A percentile compares a stretch with the other conserved stretches of the same genome.
These are phyloP conservation scores for Parnassius mnemosyne DNA, from an alignment of 2,888 invertebrate species.

Conservation along the genomic window DNA sequence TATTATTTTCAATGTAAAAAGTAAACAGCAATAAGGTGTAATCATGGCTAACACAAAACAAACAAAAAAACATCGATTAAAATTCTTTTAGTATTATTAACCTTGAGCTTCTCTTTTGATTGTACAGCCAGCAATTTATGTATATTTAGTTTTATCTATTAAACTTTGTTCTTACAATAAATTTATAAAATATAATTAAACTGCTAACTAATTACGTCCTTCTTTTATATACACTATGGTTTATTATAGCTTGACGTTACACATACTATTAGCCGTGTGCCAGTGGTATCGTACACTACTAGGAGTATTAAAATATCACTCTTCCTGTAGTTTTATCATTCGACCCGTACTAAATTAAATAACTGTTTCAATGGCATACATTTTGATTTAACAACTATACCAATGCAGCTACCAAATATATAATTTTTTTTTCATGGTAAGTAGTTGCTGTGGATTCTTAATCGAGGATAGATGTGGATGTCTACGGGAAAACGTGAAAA, in stretches of 20 bases:
- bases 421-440: too few relatives aligned
- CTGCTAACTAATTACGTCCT: background rate
- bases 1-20: too few relatives aligned
- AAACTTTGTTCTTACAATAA: background rate
- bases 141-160: conserved; percentile 5
- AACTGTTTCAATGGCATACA: conserved; percentile 15
- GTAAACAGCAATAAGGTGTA: too few relatives aligned
- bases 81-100: too few relatives aligned
- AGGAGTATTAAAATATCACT: conserved; percentile 19
- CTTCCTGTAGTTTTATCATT: conserved; percentile 27
- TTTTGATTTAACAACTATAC: conserved; percentile 4
- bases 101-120: too few relatives aligned
- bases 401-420: too few relatives aligned
- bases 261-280: background rate
- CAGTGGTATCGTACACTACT: background rate
- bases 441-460: too few relatives aligned
- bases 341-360: conserved; percentile 19
- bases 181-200: background rate
- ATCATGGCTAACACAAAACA: too few relatives aligned
- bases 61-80: too few relatives aligned
- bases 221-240: background rate
- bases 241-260: background rate
- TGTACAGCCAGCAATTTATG: too few relatives aligned
- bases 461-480: too few relatives aligned
- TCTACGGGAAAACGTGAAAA: too few relatives aligned